Base-by-base conservation (phyloP, 2,797 vertebrate species). In the Tolypeutes matacus region DNA sequence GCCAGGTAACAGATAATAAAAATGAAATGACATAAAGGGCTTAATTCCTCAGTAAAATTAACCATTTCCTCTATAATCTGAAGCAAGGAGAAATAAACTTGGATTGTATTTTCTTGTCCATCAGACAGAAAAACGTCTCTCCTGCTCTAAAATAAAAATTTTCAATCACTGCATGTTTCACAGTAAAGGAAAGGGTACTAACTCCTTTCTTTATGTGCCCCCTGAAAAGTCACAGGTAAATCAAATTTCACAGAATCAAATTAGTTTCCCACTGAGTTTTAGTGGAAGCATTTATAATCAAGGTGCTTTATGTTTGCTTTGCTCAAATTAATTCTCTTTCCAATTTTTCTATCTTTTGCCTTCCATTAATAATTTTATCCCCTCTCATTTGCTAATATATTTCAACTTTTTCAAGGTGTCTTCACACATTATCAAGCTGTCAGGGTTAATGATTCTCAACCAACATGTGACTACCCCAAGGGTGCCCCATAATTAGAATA, bases 61-160 rank as follows among this genome's bases (percentile, higher is more conserved):
- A 87, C 3, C 27, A 62, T 80, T 80, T 96, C 49, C n/a, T 89
- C 78, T 89, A 77, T 21, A 83, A 85, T 67, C 81, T 62, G 14
- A 89, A 93, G 76, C n/a, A 82, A 25, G 39, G 36, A 94, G n/a
- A 88, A 53, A 78, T 39, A 56, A 27, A 80, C 75, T 93, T 80
- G 31, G 62, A 36, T 78, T 92, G 78, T 46, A 53, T 78, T 84
- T 76, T 81, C 77, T 95, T 76, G 46, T 10, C 58, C 36, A 64
- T 31, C 72, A 29, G 21, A 84, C 46, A 92, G 27, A 39, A 29
- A 36, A 75, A 87, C 20, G 21, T 27, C 49, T 27, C 18, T 89
- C 31, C 46, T 89, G 20, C 49, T 94, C 49, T 87, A 75, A 80
- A 83, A 80, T 18, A 72, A 23, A 80, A 70, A 56, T 70, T 64